phyloP scores from a whole-genome alignment of 2,797 vertebrate genomes.

The Mus minutoides region DNA sequence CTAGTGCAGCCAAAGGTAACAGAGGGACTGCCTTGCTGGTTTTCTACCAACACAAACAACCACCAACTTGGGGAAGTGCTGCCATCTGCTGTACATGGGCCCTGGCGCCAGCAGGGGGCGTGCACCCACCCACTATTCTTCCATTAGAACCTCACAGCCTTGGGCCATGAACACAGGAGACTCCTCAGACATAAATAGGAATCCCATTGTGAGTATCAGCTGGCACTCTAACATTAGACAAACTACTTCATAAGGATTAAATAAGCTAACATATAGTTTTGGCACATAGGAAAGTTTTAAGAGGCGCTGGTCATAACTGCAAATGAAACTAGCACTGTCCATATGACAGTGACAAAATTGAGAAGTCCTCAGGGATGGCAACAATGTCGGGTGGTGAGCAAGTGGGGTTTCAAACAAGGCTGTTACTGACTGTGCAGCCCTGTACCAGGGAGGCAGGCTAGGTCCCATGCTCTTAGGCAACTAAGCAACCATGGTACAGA shows the following conservation, averaged over 20 bases:
- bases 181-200: background rate
- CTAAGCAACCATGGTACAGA: background rate
- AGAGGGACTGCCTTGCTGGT: constrained; percentile 31
- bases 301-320: background rate
- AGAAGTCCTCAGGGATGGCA: background rate
- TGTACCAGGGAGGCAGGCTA: background rate
- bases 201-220: background rate
- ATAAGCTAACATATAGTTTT: background rate
- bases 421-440: background rate
- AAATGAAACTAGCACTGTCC: background rate
- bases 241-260: background rate
- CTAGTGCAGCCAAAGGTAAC: constrained; percentile 26
- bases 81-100: background rate
- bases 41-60: background rate
- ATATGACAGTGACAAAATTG: background rate
- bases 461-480: background rate
- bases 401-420: background rate
- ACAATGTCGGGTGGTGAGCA: no score
- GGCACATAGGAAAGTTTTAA: background rate
- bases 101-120: constrained; percentile 57
- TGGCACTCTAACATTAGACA: background rate
- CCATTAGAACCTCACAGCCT: background rate
- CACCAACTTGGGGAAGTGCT: background rate
- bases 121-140: background rate
- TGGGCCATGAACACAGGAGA: background rate